Percentiles rank a stretch among this genome's conserved stretches.
phyloP scores from a whole-genome alignment of 2,888 invertebrate genomes.

The Conomelus anceps region DNA sequence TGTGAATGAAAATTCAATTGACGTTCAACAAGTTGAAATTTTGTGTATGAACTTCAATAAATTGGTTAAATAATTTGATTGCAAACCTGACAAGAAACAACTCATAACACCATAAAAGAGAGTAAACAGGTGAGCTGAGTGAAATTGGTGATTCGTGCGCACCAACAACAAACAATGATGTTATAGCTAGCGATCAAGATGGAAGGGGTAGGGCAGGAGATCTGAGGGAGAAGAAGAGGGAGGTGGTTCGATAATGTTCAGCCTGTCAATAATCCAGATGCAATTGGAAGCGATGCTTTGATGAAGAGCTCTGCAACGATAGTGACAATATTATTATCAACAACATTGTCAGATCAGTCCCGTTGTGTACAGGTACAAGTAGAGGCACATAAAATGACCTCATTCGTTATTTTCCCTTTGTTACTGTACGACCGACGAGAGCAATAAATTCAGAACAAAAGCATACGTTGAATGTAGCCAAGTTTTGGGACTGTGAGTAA shows the following conservation, averaged over 20 bases:
- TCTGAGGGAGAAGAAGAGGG: too few species aligned
- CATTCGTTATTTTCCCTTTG: not conserved
- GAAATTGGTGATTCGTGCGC: not conserved
- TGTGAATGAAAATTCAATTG: not conserved
- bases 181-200: not conserved
- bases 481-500: not conserved
- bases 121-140: too few species aligned
- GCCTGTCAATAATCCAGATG: not conserved
- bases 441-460: not conserved
- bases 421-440: too few species aligned
- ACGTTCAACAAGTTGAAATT: not conserved
- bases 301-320: not conserved
- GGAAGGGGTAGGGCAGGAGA: not conserved
- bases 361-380: not conserved
- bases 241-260: not conserved
- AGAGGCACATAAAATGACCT: not conserved
- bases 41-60: not conserved
- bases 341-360: not conserved
- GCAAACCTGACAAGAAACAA: not conserved
- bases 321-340: not conserved
- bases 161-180: not conserved
- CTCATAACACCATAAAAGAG: not conserved
- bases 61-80: not conserved
- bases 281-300: not conserved
- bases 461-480: too few species aligned